Evolutionary conservation across 2,888 invertebrate species (phyloP).

Genomic region (Andrena haemorrhoa): DNA sequence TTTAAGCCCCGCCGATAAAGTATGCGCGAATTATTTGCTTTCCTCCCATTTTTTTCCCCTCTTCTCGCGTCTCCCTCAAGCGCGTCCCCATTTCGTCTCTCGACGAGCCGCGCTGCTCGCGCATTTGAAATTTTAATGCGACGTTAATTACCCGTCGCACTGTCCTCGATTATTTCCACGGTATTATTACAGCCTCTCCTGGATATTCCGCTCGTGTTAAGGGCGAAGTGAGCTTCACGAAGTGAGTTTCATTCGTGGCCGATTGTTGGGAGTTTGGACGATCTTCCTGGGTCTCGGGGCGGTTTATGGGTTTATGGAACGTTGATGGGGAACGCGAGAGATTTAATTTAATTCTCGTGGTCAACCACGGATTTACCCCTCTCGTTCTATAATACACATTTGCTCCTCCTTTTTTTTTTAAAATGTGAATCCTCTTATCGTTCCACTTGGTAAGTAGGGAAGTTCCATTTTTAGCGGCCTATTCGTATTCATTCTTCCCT

Average conservation of each 20-base stretch:
- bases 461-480: not conserved
- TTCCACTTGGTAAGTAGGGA: not conserved
- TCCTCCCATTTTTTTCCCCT: not conserved
- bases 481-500: not conserved
- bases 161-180: slow-evolving; percentile 19
- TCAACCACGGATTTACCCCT: too few relatives aligned
- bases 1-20: slow-evolving; percentile 32
- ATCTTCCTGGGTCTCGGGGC: too few relatives aligned
- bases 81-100: not conserved
- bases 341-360: too few relatives aligned
- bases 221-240: not conserved
- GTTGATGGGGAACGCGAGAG: too few relatives aligned
- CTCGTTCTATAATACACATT: too few relatives aligned
- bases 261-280: too few relatives aligned
- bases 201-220: slow-evolving; percentile 3
- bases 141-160: slow-evolving; percentile 18
- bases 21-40: slow-evolving; percentile 37
- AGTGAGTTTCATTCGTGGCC: not conserved
- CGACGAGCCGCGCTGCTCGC: not conserved
- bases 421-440: too few relatives aligned
- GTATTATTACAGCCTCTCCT: not conserved
- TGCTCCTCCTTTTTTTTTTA: too few relatives aligned
- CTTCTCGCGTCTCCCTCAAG: not conserved
- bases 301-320: too few relatives aligned
- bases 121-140: slow-evolving; percentile 31